Percentiles rank a stretch among this genome's conserved stretches.
Evolutionary conservation across 2,888 invertebrate genomes (phyloP).

Genomic region (Melanostoma scalare): DNA sequence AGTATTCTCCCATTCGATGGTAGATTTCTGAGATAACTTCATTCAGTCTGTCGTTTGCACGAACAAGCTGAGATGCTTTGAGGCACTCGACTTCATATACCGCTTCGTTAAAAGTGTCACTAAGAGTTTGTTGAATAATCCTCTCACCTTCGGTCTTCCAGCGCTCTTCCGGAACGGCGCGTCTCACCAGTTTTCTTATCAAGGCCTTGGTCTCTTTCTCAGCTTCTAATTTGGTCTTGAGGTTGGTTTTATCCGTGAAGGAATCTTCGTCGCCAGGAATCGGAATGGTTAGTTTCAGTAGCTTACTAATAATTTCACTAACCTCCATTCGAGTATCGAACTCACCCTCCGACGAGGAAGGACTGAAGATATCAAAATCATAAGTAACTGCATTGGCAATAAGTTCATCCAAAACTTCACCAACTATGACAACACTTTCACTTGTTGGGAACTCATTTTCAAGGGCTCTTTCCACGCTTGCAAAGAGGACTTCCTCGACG

Average conservation of each 20-base stretch:
- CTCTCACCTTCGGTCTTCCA: slow-evolving; percentile 77
- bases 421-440: slow-evolving; percentile 36
- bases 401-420: slow-evolving; percentile 46
- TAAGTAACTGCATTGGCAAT: slow-evolving; percentile 41
- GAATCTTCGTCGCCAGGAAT: not conserved
- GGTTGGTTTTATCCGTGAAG: slow-evolving; percentile 35
- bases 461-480: slow-evolving; percentile 22
- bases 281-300: not conserved
- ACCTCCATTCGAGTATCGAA: slow-evolving; percentile 30
- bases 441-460: slow-evolving; percentile 7
- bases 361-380: slow-evolving; percentile 47
- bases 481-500: slow-evolving; percentile 47
- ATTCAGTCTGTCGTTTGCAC: slow-evolving; percentile 29
- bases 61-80: slow-evolving; percentile 37
- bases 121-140: slow-evolving; percentile 74
- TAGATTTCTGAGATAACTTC: slow-evolving; percentile 47
- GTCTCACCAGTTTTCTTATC: slow-evolving; percentile 77
- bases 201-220: slow-evolving; percentile 76
- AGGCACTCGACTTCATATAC: slow-evolving; percentile 65
- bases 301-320: slow-evolving; percentile 36
- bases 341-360: slow-evolving; percentile 26
- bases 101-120: slow-evolving; percentile 76
- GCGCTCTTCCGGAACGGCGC: slow-evolving; percentile 77
- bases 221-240: not conserved
- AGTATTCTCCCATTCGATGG: slow-evolving; percentile 14